phyloP scores from a whole-genome alignment of 2,797 vertebrate species.

The Danio aesculapii region DNA sequence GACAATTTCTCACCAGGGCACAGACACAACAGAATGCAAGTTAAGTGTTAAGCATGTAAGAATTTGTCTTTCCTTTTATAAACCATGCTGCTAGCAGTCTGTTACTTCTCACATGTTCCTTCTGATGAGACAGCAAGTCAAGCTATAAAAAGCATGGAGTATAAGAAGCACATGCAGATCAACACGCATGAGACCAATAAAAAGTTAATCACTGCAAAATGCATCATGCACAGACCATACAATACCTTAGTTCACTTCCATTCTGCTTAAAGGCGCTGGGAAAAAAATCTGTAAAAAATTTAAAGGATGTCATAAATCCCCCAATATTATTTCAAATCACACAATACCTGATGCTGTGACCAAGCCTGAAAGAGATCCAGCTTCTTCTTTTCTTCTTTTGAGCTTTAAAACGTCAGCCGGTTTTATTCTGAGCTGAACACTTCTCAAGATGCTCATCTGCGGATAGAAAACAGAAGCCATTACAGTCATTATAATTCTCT shows the following conservation, averaged over 20 bases:
- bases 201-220: slow-evolving; percentile 3
- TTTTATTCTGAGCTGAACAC: slow-evolving; percentile 5
- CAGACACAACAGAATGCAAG: slow-evolving; percentile 39
- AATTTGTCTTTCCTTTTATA: slow-evolving; percentile 31
- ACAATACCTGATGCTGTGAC: slow-evolving; percentile 10
- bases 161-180: not conserved
- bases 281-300: slow-evolving; percentile 14
- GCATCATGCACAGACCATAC: not conserved
- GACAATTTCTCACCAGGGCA: slow-evolving; percentile 20
- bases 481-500: slow-evolving; percentile 27
- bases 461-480: slow-evolving; percentile 37
- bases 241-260: not conserved
- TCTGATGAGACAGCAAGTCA: not conserved
- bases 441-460: slow-evolving; percentile 13
- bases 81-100: slow-evolving; percentile 12
- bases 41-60: slow-evolving; percentile 24
- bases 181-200: slow-evolving; percentile 4
- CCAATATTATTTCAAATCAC: slow-evolving; percentile 24
- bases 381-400: slow-evolving; percentile 42
- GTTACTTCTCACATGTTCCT: slow-evolving; percentile 33
- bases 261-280: not conserved
- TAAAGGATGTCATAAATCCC: slow-evolving; percentile 17
- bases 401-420: slow-evolving; percentile 53
- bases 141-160: not conserved
- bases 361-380: slow-evolving; percentile 46